A percentile compares a stretch with the other conserved stretches of the same genome.
phyloP scores from a whole-genome alignment of 1,140 invertebrate species.

The Papilio helenus region DNA sequence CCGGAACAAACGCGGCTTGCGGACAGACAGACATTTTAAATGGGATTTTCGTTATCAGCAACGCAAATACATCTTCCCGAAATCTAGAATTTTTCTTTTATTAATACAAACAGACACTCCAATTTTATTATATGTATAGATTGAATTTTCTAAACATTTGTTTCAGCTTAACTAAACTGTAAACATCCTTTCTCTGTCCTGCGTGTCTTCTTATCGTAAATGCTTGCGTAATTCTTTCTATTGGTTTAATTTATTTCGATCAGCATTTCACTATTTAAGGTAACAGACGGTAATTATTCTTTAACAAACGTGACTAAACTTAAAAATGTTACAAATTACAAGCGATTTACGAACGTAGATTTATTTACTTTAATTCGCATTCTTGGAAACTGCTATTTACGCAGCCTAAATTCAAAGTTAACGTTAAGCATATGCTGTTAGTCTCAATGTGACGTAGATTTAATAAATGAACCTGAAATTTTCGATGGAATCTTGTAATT shows the following conservation, averaged over 20 bases:
- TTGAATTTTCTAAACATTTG: too few relatives aligned
- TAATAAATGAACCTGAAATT: not conserved
- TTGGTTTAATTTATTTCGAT: not conserved
- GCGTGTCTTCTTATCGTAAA: too few relatives aligned
- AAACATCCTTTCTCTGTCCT: too few relatives aligned
- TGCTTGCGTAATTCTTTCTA: not conserved
- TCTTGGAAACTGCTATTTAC: not conserved
- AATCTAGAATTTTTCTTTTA: too few relatives aligned
- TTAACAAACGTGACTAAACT: not conserved
- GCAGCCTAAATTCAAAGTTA: not conserved
- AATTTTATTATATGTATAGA: too few relatives aligned
- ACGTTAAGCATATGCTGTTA: not conserved
- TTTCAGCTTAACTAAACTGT: too few relatives aligned
- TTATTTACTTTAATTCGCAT: not conserved
- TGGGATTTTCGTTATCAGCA: too few relatives aligned
- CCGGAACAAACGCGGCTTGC: too few relatives aligned
- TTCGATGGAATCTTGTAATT: not conserved
- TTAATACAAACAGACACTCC: too few relatives aligned
- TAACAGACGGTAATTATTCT: not conserved
- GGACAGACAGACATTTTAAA: too few relatives aligned
- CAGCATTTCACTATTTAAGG: not conserved
- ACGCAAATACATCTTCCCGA: too few relatives aligned
- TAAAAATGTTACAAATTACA: not conserved
- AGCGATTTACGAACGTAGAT: not conserved
- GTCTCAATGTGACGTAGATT: not conserved